Evolutionary conservation across 2,888 invertebrate species (phyloP).

Genomic region (Apamea anceps): DNA sequence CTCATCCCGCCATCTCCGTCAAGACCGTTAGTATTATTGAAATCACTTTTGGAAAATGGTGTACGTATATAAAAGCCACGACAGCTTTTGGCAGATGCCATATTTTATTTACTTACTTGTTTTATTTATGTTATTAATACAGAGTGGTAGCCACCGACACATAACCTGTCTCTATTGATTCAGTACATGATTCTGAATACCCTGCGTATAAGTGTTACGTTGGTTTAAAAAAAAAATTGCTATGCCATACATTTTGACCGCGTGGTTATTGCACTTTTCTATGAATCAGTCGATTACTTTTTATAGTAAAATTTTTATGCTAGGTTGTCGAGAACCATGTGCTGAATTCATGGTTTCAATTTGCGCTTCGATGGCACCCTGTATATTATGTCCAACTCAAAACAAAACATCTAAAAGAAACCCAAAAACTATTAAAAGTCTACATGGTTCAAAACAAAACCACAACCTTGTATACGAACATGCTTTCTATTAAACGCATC

Average conservation of each 20-base stretch:
- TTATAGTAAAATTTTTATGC: background rate
- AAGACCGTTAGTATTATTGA: background rate
- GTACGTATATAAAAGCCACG: accelerated
- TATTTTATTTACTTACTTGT: background rate
- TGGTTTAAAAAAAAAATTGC: too few relatives aligned
- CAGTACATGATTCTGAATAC: background rate
- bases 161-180: background rate
- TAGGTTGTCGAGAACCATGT: background rate
- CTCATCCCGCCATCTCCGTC: too few relatives aligned
- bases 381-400: background rate
- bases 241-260: too few relatives aligned
- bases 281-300: too few relatives aligned
- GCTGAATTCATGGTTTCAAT: background rate
- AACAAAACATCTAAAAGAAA: background rate
- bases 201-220: too few relatives aligned
- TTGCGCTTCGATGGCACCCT: background rate
- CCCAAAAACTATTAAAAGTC: background rate
- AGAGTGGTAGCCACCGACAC: too few relatives aligned
- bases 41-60: background rate
- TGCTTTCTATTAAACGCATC: slow-evolving; percentile 70
- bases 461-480: slow-evolving; percentile 44
- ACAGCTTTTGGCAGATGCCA: background rate
- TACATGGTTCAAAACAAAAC: slow-evolving; percentile 22
- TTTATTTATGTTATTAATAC: background rate
- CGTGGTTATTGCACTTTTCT: too few relatives aligned